Evolutionary conservation across 2,888 invertebrate species (phyloP).

Genomic region (Crioceris asparagi): DNA sequence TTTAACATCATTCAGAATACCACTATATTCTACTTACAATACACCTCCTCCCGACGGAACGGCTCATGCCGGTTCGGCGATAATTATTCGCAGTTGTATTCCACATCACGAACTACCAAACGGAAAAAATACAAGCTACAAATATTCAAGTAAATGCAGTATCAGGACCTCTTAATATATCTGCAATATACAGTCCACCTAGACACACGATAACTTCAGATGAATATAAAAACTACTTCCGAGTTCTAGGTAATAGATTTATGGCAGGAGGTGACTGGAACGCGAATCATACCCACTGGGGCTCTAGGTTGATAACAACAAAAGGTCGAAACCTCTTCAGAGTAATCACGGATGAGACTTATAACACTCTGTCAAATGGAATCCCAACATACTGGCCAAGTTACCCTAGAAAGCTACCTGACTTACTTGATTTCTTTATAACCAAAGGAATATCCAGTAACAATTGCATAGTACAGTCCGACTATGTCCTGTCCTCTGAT

Average conservation of each 20-base stretch:
- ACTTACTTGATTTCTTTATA: too few relatives aligned
- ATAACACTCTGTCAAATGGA: slow-evolving; percentile 3
- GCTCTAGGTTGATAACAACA: slow-evolving; percentile 11
- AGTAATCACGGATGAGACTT: not conserved
- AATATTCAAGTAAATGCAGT: not conserved
- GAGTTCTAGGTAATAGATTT: slow-evolving; percentile 15
- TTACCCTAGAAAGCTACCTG: slow-evolving; percentile 5
- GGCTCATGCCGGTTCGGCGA: slow-evolving; percentile 12
- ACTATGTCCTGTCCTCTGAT: too few relatives aligned
- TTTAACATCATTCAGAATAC: slow-evolving; percentile 6
- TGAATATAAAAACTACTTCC: slow-evolving; percentile 13
- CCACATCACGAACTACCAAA: slow-evolving; percentile 9
- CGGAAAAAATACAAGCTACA: slow-evolving; percentile 4
- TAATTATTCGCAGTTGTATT: slow-evolving; percentile 12
- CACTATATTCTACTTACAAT: slow-evolving; percentile 7
- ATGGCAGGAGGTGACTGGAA: slow-evolving; percentile 20
- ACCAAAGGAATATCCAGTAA: too few relatives aligned
- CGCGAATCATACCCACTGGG: slow-evolving; percentile 17
- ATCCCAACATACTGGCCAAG: slow-evolving; percentile 5
- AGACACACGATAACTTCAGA: slow-evolving; percentile 16
- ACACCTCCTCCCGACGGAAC: slow-evolving; percentile 10
- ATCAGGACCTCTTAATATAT: not conserved
- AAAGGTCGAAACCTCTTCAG: not conserved
- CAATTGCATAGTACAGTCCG: too few relatives aligned
- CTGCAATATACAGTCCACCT: slow-evolving; percentile 19